Evolutionary conservation across 35 echinoderm and acorn worm genomes (phyloP).

Genomic region (Lytechinus pictus): DNA sequence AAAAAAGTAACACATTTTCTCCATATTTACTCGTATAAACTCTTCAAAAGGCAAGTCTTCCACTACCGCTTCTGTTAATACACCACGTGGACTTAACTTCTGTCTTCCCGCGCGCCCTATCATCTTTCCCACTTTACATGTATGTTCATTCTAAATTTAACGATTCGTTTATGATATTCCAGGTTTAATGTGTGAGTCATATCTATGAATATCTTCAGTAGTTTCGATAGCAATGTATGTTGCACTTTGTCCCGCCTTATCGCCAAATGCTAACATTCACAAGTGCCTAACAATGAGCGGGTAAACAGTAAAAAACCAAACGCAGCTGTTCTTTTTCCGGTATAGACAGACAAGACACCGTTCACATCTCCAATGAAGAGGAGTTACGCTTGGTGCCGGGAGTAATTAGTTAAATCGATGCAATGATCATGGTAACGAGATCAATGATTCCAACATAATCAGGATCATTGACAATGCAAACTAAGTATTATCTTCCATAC

Average conservation of each 20-base stretch:
- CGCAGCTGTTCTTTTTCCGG: constrained; percentile 16
- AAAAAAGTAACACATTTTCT: background rate
- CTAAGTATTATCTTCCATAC: too few species aligned
- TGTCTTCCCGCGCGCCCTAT: background rate
- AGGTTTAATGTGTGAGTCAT: constrained; percentile 17
- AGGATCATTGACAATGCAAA: too few species aligned
- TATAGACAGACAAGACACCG: background rate
- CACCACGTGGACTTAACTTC: background rate
- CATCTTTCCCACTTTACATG: background rate
- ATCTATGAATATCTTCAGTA: background rate
- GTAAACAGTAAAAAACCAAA: background rate
- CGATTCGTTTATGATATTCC: background rate
- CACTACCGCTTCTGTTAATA: background rate
- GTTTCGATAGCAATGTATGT: background rate
- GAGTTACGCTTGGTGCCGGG: background rate
- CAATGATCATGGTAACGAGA: background rate
- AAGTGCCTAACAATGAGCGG: background rate
- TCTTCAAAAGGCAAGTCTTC: background rate
- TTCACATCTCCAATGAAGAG: background rate
- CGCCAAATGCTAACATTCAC: background rate
- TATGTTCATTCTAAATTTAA: background rate
- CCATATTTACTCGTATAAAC: background rate
- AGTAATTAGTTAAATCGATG: background rate
- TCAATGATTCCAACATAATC: too few species aligned
- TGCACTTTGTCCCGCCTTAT: background rate